phyloP scores from a whole-genome alignment of 2,113 vertebrate species.

The Seriola rivoliana region DNA sequence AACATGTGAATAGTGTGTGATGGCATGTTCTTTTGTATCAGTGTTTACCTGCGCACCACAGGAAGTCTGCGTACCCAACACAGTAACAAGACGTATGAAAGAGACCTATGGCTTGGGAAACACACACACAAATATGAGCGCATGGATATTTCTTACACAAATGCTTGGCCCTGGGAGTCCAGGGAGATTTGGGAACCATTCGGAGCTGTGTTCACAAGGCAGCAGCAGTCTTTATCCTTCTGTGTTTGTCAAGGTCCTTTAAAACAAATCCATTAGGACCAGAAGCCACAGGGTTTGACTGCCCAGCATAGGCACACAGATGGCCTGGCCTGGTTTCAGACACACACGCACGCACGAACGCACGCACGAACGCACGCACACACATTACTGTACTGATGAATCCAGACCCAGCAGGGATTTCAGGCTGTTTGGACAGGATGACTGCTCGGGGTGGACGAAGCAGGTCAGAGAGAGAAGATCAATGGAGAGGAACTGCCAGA shows the following conservation, averaged over 20 bases:
- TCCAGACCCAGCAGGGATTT: slow-evolving; percentile 54
- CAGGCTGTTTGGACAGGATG: slow-evolving; percentile 31
- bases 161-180: slow-evolving; percentile 46
- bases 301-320: slow-evolving; percentile 52
- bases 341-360: slow-evolving; percentile 11
- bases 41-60: slow-evolving; percentile 60
- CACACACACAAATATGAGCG: slow-evolving; percentile 53
- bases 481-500: slow-evolving; percentile 33
- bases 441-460: slow-evolving; percentile 20
- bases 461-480: slow-evolving; percentile 28
- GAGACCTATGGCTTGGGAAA: slow-evolving; percentile 73
- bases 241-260: slow-evolving; percentile 78
- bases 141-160: slow-evolving; percentile 37
- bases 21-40: slow-evolving; percentile 44
- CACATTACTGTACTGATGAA: slow-evolving; percentile 47
- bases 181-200: slow-evolving; percentile 76
- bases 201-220: slow-evolving; percentile 58
- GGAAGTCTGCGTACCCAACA: slow-evolving; percentile 49
- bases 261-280: slow-evolving; percentile 74
- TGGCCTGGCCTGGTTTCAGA: slow-evolving; percentile 38
- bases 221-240: slow-evolving; percentile 64
- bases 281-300: slow-evolving; percentile 47
- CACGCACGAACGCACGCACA: no score
- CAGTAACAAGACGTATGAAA: slow-evolving; percentile 46
- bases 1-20: slow-evolving; percentile 51